Base-by-base conservation (phyloP, 30 jellyfish, hydroid and myxozoan species). In the Chrysaora quinquecirrha region DNA sequence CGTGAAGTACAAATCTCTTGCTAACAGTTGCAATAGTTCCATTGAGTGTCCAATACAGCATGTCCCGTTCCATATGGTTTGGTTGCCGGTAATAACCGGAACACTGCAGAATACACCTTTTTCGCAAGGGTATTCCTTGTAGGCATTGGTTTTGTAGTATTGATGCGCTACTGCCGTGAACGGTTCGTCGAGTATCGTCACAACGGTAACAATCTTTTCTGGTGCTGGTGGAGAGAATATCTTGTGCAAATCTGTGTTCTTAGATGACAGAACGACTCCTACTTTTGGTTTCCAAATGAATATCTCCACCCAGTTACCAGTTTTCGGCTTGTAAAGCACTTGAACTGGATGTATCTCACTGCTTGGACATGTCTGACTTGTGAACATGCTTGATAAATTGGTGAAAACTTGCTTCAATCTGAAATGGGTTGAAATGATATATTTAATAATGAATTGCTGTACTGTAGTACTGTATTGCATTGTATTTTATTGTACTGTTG, bases 21-120 rank as follows among this genome's bases (percentile, higher is more conserved):
- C 70, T 32, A 90, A 28, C 28, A 56, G 56, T 0, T 28, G 30
- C 21, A 90, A 76, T 29, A 90, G 31, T 16, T 85, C 92, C 38
- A 90, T 80, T 27, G 89, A 71, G 28, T 49, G 67, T 10, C 97
- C 97, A 48, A 75, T 56, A 43, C 97, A 90, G 82, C 97, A 90
- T 1, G 86, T n/a, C 49, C 34, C 49, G 30, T 27, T 68, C 93
- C 89, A 90, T 4, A 0, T 30, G 28, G 82, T 67, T 0, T 34
- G 24, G 33, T 71, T 52, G 12, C 63, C 38, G 4, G 60, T 50
- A 14, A 16, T 21, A 30, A 19, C 19, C 21, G 83, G 83, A 3
- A 71, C 58, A 9, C 33, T 28, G 69, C 95, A 84, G 18, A 54
- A 23, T 18, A 71, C 19, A 0, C 96, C 93, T 9, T 72, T 18